These are phyloP conservation scores for Pagrus major DNA, from an alignment of 2,113 vertebrate species.

Conservation along the genomic window DNA sequence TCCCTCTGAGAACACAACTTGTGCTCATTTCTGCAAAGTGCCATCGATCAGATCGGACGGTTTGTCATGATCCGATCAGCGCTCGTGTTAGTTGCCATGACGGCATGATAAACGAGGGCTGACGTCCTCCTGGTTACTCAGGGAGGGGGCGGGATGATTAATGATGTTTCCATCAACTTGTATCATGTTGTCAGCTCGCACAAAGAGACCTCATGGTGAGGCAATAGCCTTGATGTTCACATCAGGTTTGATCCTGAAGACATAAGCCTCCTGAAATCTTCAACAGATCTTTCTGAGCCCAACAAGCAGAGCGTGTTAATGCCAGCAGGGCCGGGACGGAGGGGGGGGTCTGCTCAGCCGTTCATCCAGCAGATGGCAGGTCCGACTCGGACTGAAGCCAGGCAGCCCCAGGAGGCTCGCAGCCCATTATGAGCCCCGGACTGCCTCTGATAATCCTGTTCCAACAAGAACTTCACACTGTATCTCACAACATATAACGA, in stretches of 20 bases:
- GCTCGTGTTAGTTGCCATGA: neutral
- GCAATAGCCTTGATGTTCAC: neutral
- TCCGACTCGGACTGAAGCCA: neutral
- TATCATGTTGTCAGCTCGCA: neutral
- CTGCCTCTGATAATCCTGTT: neutral
- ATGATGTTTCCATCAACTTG: slow-evolving; percentile 7
- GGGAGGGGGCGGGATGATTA: slow-evolving; percentile 13
- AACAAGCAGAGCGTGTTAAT: neutral
- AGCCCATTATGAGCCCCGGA: neutral
- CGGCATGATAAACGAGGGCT: slow-evolving; percentile 1
- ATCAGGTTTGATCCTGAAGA: neutral
- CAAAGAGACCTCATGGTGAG: slow-evolving; percentile 1
- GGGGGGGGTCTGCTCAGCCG: neutral
- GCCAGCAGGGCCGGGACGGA: neutral
- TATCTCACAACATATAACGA: neutral
- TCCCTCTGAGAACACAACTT: neutral
- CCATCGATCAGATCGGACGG: neutral
- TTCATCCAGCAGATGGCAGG: neutral
- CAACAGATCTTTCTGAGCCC: neutral
- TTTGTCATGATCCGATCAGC: neutral
- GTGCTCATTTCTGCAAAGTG: neutral
- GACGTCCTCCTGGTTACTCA: neutral
- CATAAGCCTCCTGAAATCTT: neutral
- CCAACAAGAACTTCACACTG: neutral
- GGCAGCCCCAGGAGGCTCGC: neutral